Conservation (phyloP, 2,797 vertebrate genomes). For the Aratinga solstitialis region DNA sequence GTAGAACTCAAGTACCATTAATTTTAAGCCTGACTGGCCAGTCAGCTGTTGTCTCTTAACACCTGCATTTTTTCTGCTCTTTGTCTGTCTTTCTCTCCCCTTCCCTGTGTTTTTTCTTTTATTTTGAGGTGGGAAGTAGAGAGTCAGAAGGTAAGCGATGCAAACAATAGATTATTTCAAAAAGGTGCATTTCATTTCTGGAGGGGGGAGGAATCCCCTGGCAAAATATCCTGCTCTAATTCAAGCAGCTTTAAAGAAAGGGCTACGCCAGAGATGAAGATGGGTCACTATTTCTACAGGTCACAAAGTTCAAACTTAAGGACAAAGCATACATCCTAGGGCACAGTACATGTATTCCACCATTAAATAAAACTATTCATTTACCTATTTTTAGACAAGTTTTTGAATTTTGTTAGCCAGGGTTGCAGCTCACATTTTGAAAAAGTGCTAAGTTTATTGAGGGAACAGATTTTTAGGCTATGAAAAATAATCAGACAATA, state of each 20-base stretch:
- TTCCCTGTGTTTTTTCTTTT: neutral
- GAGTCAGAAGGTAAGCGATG: neutral
- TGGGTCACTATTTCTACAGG: neutral
- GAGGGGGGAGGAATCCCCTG: neutral
- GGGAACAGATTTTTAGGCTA: neutral
- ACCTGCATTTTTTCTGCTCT: neutral
- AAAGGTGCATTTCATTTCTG: neutral
- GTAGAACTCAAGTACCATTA: neutral
- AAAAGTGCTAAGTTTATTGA: neutral
- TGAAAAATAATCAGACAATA: neutral
- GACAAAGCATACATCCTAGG: neutral
- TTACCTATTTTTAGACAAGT: neutral
- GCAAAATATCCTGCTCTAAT: neutral
- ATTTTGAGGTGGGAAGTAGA: neutral
- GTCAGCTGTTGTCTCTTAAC: neutral
- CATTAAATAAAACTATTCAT: neutral
- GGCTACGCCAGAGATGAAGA: neutral
- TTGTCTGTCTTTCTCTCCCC: neutral
- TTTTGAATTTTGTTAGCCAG: neutral
- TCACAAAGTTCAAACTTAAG: neutral
- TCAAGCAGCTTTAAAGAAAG: neutral
- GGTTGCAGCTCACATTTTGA: neutral
- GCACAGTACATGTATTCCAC: neutral
- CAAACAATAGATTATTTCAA: neutral
- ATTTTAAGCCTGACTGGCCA: neutral